Base-by-base conservation (phyloP, 2,113 vertebrate genomes). In the Benitochromis conjunctus region DNA sequence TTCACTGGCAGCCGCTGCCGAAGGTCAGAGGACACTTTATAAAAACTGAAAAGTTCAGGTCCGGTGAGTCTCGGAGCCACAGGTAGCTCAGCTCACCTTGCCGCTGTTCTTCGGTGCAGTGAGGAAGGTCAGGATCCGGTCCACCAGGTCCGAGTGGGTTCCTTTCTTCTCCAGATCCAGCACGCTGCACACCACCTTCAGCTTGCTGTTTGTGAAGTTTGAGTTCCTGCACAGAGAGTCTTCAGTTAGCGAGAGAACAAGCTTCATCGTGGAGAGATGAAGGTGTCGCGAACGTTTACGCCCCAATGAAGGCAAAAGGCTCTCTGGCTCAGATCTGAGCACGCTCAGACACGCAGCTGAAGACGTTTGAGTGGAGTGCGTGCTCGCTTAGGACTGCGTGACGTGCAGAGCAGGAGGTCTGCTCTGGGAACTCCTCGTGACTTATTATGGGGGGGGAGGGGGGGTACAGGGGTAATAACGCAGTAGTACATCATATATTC, bases 131-230 rank as follows among this genome's bases (percentile, higher is more conserved):
- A 99, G 93, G 92, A 99, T 99, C 93, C 97, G 95, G 64, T 98
- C 96, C 54, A 98, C 95, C 3, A 99, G 95, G 53, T 98, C 97
- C 16, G 94, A 94, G 79, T 99, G 98, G 66, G 96, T 97, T 64
- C 99, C 99, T 16, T 97, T 97, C 92, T 97, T 97, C 95, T 99
- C 98, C 95, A 99, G 96, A 84, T 99, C 98, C 46, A 99, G 95
- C 89, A 99, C 97, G 26, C 96, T 94, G 77, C 99, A 99, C 87
- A 99, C 97, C 9, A 94, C 97, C 90, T 97, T 98, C 91, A 99
- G 95, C 88, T 97, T 97, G 34, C 94, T 86, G 88, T 94, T 96
- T 51, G 94, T 96, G 4, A 95, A 92, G 3, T 78, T 76, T 1
- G 89, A 93, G 3, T 84, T 91, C 85, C 90, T 94, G 80, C 53